Evolutionary conservation across 2,888 invertebrate genomes (phyloP), one percentile per base, ranked within the genome.

Genomic region (Drosophila suboccidentalis): DNA sequence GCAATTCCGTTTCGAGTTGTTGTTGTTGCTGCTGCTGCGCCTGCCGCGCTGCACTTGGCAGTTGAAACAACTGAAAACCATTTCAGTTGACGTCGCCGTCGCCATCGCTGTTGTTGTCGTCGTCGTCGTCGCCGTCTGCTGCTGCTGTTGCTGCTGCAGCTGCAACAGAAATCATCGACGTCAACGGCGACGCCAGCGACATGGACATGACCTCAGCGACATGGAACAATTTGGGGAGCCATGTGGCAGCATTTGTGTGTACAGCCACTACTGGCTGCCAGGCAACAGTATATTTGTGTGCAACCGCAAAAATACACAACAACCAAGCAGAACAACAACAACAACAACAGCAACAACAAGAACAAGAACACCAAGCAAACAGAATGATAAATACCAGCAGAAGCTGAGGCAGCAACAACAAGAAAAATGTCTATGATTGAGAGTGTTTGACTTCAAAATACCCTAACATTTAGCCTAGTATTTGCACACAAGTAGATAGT

Each of bases 271-370:
- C 61, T 65, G 64, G 75, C 66, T 65, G 78, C 51, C 70, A 74
- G 81, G 75, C 81, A 80, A 65, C 83, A 83, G 71, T 89, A 87
- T 84, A 84, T 84, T 89, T 84, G 84, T 89, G 89, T 84, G 81
- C 63, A 72, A 81, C 84, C 89, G 61, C 84, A 84, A 78, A 75
- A 87, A 78, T 87, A 87, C 76, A 83, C 78, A 71, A 47, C 38
- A 67, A 55, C 44, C 59, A 29, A 8, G n/a, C n/a, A n/a, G n/a
- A n/a, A n/a, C n/a, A 19, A 38, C 22, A 73, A 57, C 60, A 67
- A 41, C 60, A 76, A 17, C 62, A 63, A n/a, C 46, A 74, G 3
- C 15, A 49, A 58, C 75, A 54, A 51, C 49, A 55, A 57, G 54
- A 51, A 44, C 75, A 62, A 53, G 49, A 65, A 19, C 32, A 70